Conservation (phyloP, 2,113 vertebrate genomes). For the Scatophagus argus region DNA sequence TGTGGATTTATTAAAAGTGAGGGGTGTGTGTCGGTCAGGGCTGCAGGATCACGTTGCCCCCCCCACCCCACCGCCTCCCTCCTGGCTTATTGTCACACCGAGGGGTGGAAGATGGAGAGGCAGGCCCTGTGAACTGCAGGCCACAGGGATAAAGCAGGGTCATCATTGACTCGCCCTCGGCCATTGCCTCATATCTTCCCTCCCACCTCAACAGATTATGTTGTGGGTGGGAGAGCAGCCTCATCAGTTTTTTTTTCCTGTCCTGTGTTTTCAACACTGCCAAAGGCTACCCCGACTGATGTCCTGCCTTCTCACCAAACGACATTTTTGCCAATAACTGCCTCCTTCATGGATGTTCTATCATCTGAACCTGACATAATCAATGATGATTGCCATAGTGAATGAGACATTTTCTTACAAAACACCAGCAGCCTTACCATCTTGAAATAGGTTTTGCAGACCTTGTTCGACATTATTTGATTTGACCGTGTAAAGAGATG, state of each 20-base stretch:
- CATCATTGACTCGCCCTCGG: slow-evolving; percentile 62
- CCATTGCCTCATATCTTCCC: slow-evolving; percentile 34
- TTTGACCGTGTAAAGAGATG: slow-evolving; percentile 51
- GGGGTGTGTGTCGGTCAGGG: not conserved
- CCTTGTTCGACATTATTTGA: slow-evolving; percentile 32
- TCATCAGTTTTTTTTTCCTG: slow-evolving; percentile 44
- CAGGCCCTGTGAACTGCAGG: slow-evolving; percentile 9
- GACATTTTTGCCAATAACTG: slow-evolving; percentile 59
- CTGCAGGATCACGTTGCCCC: no score
- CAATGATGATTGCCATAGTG: slow-evolving; percentile 47
- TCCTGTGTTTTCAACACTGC: slow-evolving; percentile 32
- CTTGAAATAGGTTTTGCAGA: slow-evolving; percentile 40
- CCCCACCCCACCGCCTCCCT: slow-evolving; percentile 7
- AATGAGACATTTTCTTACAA: slow-evolving; percentile 33
- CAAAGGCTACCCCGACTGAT: slow-evolving; percentile 37
- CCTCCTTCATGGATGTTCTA: slow-evolving; percentile 30
- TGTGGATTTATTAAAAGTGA: slow-evolving; percentile 18
- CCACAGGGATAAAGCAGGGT: slow-evolving; percentile 46
- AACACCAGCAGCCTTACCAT: not conserved
- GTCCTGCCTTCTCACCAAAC: slow-evolving; percentile 20
- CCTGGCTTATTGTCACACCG: slow-evolving; percentile 5
- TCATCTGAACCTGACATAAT: slow-evolving; percentile 56
- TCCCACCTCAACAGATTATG: slow-evolving; percentile 43
- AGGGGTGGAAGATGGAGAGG: slow-evolving; percentile 44
- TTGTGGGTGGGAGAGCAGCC: slow-evolving; percentile 28